Evolutionary conservation across 1,140 invertebrate species (phyloP).

Genomic region (Diorhabda elongata): DNA sequence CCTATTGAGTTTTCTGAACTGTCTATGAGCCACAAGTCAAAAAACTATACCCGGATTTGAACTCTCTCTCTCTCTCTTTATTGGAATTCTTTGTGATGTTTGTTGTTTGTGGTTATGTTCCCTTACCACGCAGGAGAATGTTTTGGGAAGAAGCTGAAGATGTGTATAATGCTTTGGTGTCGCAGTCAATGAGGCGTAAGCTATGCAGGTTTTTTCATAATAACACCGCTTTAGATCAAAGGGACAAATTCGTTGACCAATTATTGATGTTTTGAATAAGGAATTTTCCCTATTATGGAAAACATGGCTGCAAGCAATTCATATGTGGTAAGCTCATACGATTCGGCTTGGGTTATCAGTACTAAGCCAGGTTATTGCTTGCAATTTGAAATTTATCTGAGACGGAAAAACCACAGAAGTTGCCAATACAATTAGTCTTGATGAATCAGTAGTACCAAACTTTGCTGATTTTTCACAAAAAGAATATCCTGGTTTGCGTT

Average conservation of each 20-base stretch:
- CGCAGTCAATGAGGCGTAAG: slow-evolving; percentile 29
- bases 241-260: not conserved
- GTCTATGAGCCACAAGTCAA: not conserved
- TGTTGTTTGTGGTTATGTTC: slow-evolving; percentile 29
- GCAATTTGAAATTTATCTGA: not conserved
- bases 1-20: not conserved
- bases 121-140: slow-evolving; percentile 25
- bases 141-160: slow-evolving; percentile 32
- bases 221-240: not conserved
- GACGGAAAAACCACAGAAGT: not conserved
- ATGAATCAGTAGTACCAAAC: not conserved
- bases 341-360: not conserved
- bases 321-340: not conserved
- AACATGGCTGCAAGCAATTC: not conserved
- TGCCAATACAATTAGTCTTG: not conserved
- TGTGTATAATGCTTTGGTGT: slow-evolving; percentile 33
- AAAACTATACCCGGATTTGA: not conserved
- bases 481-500: not conserved
- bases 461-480: not conserved
- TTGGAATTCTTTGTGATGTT: slow-evolving; percentile 21
- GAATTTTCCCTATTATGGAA: not conserved
- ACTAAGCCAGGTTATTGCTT: not conserved
- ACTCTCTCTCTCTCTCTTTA: slow-evolving; percentile 18
- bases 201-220: not conserved
- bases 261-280: not conserved